phyloP scores from a whole-genome alignment of 2,797 vertebrate genomes.

The Ctenosaura bakeri region DNA sequence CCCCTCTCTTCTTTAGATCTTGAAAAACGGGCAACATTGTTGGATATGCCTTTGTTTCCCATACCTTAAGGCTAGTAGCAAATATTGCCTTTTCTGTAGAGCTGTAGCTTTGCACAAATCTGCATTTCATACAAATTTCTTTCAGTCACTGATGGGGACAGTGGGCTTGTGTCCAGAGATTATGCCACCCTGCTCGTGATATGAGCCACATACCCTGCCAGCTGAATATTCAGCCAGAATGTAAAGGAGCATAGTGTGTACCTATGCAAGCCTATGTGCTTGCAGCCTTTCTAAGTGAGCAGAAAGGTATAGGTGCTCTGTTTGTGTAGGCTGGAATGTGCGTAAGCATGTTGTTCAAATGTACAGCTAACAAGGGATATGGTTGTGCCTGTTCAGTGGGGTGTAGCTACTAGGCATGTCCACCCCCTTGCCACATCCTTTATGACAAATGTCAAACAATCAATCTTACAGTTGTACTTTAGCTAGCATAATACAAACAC shows the following conservation, averaged over 20 bases:
- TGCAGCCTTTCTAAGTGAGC: neutral
- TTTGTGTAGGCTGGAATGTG: neutral
- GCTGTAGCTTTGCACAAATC: neutral
- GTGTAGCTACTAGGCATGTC: neutral
- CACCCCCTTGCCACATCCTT: neutral
- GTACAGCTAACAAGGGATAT: neutral
- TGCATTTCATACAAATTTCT: neutral
- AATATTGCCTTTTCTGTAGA: neutral
- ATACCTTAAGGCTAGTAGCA: neutral
- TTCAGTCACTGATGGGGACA: neutral
- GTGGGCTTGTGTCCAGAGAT: neutral
- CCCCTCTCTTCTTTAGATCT: too few species aligned
- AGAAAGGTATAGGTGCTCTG: too few species aligned
- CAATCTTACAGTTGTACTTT: neutral
- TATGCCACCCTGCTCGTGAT: neutral
- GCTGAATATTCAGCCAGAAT: neutral
- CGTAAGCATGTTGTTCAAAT: neutral
- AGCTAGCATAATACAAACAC: neutral
- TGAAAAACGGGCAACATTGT: too few species aligned
- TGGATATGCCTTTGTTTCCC: neutral
- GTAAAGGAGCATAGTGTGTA: neutral
- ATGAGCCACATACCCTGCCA: neutral
- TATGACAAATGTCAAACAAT: neutral
- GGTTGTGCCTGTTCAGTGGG: too few species aligned
- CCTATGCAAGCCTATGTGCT: too few species aligned